Evolutionary conservation across 2,888 invertebrate species (phyloP).

Genomic region (Diploptera punctata): DNA sequence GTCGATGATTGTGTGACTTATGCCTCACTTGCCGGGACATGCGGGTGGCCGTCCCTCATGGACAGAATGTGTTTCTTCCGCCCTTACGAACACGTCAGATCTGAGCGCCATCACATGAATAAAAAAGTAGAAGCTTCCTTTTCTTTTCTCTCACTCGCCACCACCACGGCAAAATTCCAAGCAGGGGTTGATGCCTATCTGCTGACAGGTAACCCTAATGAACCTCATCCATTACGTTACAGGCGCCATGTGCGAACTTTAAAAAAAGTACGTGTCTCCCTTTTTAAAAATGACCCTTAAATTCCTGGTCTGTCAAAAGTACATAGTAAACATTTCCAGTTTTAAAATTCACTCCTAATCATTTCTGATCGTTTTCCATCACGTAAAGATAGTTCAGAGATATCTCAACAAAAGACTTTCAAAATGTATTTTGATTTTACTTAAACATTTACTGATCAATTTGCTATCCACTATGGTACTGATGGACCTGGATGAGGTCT

Average conservation of each 20-base stretch:
- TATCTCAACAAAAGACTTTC: no score
- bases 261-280: background rate
- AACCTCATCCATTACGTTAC: slow-evolving; percentile 1
- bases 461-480: no score
- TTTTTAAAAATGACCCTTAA: background rate
- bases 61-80: slow-evolving; percentile 31
- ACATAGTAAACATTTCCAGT: no score
- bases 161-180: slow-evolving; percentile 23
- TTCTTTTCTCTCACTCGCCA: slow-evolving; percentile 1
- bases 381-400: no score
- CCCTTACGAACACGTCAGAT: slow-evolving; percentile 29
- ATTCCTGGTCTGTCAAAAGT: no score
- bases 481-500: no score
- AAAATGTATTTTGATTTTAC: no score
- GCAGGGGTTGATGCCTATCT: slow-evolving; percentile 26
- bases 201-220: slow-evolving; percentile 13
- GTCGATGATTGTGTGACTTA: background rate
- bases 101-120: slow-evolving; percentile 29
- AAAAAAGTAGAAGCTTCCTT: slow-evolving; percentile 27
- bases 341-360: no score
- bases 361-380: no score
- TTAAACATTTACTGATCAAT: no score
- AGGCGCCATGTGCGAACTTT: slow-evolving; percentile 11
- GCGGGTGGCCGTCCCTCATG: slow-evolving; percentile 1
- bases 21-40: background rate